A percentile compares a stretch with the other conserved stretches of the same genome.
These are phyloP conservation scores for Callipepla californica DNA, from an alignment of 2,113 vertebrate species.

Conservation along the genomic window DNA sequence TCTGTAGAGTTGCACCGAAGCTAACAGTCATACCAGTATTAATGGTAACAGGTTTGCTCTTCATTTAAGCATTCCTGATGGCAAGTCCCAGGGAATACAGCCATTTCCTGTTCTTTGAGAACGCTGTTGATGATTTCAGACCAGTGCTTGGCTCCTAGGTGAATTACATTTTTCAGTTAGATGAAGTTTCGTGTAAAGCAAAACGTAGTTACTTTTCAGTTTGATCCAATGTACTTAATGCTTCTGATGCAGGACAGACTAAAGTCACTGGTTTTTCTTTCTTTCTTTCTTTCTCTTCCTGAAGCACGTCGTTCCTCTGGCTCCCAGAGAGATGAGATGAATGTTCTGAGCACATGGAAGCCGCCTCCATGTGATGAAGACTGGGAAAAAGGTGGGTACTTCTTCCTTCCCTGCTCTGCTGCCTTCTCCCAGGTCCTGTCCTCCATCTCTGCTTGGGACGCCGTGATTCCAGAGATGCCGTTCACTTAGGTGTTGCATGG, in stretches of 20 bases:
- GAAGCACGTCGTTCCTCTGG: too few relatives aligned
- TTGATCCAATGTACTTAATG: not conserved
- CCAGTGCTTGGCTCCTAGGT: not conserved
- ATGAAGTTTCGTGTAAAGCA: not conserved
- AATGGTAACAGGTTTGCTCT: not conserved
- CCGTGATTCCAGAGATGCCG: too few relatives aligned
- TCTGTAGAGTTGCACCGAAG: not conserved
- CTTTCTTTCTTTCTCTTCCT: too few relatives aligned
- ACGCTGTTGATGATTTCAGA: not conserved
- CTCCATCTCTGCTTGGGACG: too few relatives aligned
- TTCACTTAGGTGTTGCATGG: too few relatives aligned
- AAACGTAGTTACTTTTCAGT: not conserved
- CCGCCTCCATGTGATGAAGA: too few relatives aligned
- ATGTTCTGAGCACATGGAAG: too few relatives aligned
- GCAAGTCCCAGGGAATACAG: not conserved
- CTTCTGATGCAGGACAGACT: too few relatives aligned
- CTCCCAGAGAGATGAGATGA: too few relatives aligned
- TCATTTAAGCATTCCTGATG: not conserved
- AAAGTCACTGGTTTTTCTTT: too few relatives aligned
- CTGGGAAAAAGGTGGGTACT: not conserved
- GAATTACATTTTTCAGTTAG: not conserved
- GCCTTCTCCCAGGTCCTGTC: too few relatives aligned
- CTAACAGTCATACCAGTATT: not conserved
- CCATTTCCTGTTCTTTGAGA: not conserved
- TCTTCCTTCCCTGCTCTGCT: too few relatives aligned